These are phyloP conservation scores for Vanacampus margaritifer DNA, from an alignment of 2,113 vertebrate species.

Conservation along the genomic window DNA sequence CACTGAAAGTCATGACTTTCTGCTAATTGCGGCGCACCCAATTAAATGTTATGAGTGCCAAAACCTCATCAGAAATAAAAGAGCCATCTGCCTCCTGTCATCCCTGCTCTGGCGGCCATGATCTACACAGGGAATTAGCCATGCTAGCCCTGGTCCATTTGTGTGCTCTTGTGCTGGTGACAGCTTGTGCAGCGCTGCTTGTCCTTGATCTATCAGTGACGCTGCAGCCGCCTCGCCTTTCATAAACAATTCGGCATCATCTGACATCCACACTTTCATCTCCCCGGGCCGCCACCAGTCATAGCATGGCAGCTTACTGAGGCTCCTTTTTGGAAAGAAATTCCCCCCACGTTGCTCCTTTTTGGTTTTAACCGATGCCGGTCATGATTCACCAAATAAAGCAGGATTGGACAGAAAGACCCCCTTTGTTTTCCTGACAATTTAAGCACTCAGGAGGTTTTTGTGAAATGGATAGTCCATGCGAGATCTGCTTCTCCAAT, in stretches of 20 bases:
- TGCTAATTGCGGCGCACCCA: neutral
- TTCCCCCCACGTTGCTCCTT: constrained; percentile 38
- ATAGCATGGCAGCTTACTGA: constrained; percentile 48
- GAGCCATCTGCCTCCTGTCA: constrained; percentile 24
- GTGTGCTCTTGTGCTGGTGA: constrained; percentile 30
- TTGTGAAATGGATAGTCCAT: constrained; percentile 49
- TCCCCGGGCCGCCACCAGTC: constrained; percentile 32
- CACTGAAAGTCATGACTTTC: neutral
- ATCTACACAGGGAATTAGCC: constrained; percentile 31
- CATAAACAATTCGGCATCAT: constrained; percentile 48
- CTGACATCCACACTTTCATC: constrained; percentile 58
- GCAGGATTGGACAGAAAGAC: constrained; percentile 11
- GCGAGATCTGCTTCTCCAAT: constrained; percentile 45
- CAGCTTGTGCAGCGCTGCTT: constrained; percentile 28
- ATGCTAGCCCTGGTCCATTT: constrained; percentile 21
- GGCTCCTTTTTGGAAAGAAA: constrained; percentile 46
- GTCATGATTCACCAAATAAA: constrained; percentile 21
- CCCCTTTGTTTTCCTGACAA: constrained; percentile 28
- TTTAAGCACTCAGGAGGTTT: constrained; percentile 29
- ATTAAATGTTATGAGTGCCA: neutral
- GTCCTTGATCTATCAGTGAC: constrained; percentile 48
- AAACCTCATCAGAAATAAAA: constrained; percentile 1
- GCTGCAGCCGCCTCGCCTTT: constrained; percentile 39
- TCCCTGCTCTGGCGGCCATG: constrained; percentile 20
- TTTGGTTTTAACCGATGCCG: constrained; percentile 21